Conservation (phyloP, 2,113 vertebrate genomes). For the Oceanodroma tethys region DNA sequence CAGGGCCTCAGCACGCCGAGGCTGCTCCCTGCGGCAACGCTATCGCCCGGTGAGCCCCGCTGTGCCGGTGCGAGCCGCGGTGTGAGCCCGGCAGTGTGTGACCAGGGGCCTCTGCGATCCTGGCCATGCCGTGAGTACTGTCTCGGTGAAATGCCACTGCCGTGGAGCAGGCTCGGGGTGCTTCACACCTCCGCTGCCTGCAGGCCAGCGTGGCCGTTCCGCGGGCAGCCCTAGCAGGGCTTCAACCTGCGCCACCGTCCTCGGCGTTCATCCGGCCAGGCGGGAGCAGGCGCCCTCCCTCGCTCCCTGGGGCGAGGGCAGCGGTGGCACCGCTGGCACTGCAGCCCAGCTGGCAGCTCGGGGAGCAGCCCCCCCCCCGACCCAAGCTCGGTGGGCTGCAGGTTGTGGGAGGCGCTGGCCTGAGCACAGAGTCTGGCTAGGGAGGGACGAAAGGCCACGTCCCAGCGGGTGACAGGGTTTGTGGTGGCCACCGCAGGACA, state of each 20-base stretch:
- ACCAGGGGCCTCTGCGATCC: not conserved
- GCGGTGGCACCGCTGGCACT: not conserved
- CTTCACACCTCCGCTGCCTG: not conserved
- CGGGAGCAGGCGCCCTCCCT: not conserved
- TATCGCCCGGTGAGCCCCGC: fast-evolving
- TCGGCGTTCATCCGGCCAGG: not conserved
- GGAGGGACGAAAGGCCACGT: not conserved
- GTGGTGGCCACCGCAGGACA: not conserved
- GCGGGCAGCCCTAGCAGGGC: not conserved
- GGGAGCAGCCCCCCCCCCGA: not conserved
- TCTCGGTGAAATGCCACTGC: not conserved
- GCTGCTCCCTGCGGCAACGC: not conserved
- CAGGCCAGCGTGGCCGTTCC: not conserved
- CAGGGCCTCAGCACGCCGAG: too few relatives aligned
- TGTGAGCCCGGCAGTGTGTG: not conserved
- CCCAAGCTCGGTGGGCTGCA: not conserved
- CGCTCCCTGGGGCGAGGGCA: not conserved
- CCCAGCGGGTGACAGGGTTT: not conserved
- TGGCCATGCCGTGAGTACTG: fast-evolving
- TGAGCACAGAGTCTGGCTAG: not conserved
- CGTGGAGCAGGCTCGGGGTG: fast-evolving
- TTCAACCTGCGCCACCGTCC: not conserved
- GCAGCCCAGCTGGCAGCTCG: not conserved
- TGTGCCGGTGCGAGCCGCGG: fast-evolving
- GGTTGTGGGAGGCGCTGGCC: not conserved